These are phyloP conservation scores for Apotomis capreana DNA, from an alignment of 2,888 invertebrate species.

Conservation along the genomic window DNA sequence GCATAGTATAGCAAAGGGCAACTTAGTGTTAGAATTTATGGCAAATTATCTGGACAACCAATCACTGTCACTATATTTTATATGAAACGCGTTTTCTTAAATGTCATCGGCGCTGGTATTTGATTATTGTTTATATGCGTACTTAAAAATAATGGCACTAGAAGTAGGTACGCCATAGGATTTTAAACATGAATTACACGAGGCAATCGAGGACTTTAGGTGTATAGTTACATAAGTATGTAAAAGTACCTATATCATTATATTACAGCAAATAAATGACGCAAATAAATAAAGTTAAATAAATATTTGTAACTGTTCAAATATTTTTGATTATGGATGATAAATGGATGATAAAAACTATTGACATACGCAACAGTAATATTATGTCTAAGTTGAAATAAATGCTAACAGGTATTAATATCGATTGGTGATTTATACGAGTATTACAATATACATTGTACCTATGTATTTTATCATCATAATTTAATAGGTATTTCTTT, in stretches of 20 bases:
- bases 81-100: constrained; percentile 32
- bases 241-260: neutral
- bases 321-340: no score
- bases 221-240: neutral
- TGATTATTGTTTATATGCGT: constrained; percentile 21
- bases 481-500: no score
- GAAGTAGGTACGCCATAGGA: constrained; percentile 16
- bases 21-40: constrained; percentile 10
- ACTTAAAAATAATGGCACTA: constrained; percentile 30
- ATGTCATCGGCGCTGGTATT: constrained; percentile 21
- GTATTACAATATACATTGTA: no score
- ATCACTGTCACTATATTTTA: constrained; percentile 16
- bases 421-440: no score
- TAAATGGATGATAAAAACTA: no score
- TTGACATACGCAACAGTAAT: no score
- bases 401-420: no score
- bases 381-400: no score
- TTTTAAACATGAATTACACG: constrained; percentile 1
- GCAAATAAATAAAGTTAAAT: no score
- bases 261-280: no score
- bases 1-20: neutral
- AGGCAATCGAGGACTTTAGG: neutral
- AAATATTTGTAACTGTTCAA: no score
- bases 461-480: no score
- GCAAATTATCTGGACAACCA: constrained; percentile 18